Conservation (phyloP, 2,888 invertebrate species). For the Eumacrocentrus americanus region DNA sequence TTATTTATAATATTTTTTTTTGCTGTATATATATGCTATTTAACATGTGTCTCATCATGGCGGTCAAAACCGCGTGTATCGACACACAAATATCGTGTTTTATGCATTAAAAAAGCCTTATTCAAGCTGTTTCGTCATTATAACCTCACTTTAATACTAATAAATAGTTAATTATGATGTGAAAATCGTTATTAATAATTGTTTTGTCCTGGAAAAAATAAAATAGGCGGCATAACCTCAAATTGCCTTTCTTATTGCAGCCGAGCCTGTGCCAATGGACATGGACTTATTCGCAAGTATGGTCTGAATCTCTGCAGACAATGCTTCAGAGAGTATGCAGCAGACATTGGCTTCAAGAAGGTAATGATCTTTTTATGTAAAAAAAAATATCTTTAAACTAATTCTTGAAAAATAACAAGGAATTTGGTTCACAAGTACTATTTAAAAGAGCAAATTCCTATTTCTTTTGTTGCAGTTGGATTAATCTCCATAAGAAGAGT, state of each 20-base stretch:
- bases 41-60: not conserved
- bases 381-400: not conserved
- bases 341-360: slow-evolving; percentile 99
- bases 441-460: slow-evolving; percentile 24
- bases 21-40: not conserved
- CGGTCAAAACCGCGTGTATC: too few relatives aligned
- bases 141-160: not conserved
- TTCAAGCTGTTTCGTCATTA: not conserved
- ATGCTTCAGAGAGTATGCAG: slow-evolving; percentile 98
- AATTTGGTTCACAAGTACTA: not conserved
- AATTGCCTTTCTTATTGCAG: slow-evolving; percentile 71
- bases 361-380: slow-evolving; percentile 64
- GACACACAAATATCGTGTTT: not conserved
- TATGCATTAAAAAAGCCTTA: not conserved
- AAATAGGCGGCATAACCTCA: too few relatives aligned
- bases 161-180: not conserved
- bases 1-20: too few relatives aligned
- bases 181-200: not conserved
- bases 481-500: slow-evolving; percentile 54
- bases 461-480: slow-evolving; percentile 67
- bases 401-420: too few relatives aligned
- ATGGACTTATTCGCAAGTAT: slow-evolving; percentile 97
- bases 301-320: slow-evolving; percentile 96
- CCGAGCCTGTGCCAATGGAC: slow-evolving; percentile 97
- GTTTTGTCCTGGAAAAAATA: too few relatives aligned